Evolutionary conservation across 2,797 vertebrate species (phyloP).

Genomic region (Myotis pilosus): DNA sequence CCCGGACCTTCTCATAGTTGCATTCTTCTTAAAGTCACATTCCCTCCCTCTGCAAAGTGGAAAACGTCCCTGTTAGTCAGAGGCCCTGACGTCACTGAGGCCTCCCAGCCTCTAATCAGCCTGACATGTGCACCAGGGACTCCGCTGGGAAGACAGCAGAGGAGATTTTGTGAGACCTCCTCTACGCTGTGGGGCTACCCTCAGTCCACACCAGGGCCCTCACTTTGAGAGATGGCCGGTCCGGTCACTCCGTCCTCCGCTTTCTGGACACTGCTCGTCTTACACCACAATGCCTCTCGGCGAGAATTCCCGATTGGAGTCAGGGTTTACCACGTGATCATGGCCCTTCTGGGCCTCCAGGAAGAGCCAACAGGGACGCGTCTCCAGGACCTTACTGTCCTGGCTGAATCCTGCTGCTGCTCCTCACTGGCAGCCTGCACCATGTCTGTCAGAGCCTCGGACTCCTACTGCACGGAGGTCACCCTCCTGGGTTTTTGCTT

Average conservation of each 20-base stretch:
- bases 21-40: neutral
- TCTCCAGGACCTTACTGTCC: neutral
- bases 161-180: neutral
- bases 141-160: neutral
- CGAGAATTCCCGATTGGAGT: neutral
- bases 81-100: neutral
- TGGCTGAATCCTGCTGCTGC: neutral
- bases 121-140: neutral
- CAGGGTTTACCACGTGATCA: neutral
- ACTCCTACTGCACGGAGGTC: neutral
- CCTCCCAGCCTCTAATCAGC: neutral
- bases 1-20: neutral
- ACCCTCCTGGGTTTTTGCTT: neutral
- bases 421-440: neutral
- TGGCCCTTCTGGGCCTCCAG: neutral
- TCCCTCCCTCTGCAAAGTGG: neutral
- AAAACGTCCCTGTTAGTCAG: rapidly evolving
- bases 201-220: neutral
- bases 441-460: neutral
- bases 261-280: neutral
- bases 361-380: neutral
- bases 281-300: neutral
- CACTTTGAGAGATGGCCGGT: neutral
- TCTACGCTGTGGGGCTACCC: neutral
- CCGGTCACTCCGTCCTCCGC: neutral